phyloP scores from a whole-genome alignment of 2,113 vertebrate species.

The Peucedramus taeniatus region DNA sequence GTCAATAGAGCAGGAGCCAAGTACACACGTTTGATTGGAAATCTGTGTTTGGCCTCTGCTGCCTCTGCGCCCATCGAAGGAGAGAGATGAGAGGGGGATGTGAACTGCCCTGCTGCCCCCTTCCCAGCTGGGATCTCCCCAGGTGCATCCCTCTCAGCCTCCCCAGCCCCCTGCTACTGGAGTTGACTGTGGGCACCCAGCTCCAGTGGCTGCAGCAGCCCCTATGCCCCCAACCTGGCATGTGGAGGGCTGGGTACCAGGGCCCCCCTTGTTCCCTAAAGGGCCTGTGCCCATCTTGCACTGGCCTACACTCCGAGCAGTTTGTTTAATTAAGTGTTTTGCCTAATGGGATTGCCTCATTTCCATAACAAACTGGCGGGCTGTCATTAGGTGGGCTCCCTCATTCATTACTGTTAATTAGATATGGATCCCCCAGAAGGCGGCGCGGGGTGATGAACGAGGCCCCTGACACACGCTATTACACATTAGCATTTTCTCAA shows the following conservation, averaged over 20 bases:
- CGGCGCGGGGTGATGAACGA: conserved; percentile 73
- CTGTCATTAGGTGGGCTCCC: conserved; percentile 69
- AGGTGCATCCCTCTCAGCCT: fast-evolving
- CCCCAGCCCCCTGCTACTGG: background rate
- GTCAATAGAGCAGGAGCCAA: conserved; percentile 72
- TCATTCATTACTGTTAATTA: conserved; percentile 81
- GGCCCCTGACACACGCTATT: conserved; percentile 73
- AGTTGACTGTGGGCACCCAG: fast-evolving
- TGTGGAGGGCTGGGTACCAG: background rate
- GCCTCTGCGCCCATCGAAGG: background rate
- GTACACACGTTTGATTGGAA: conserved; percentile 59
- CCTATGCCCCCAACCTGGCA: background rate
- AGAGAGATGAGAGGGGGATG: background rate
- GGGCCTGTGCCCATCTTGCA: background rate
- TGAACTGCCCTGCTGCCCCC: fast-evolving
- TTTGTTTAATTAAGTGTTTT: conserved; percentile 79
- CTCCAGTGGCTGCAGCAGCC: background rate
- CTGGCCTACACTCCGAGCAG: background rate
- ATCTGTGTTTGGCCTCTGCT: conserved; percentile 43
- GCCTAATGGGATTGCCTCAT: conserved; percentile 72
- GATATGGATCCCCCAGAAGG: conserved; percentile 80
- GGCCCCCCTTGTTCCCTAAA: background rate
- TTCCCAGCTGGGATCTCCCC: background rate
- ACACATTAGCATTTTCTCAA: conserved; percentile 79
- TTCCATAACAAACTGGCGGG: conserved; percentile 75